Evolutionary conservation across 2,888 invertebrate species (phyloP), one percentile per base, ranked within the genome.

Genomic region (Miltochrista miniata): DNA sequence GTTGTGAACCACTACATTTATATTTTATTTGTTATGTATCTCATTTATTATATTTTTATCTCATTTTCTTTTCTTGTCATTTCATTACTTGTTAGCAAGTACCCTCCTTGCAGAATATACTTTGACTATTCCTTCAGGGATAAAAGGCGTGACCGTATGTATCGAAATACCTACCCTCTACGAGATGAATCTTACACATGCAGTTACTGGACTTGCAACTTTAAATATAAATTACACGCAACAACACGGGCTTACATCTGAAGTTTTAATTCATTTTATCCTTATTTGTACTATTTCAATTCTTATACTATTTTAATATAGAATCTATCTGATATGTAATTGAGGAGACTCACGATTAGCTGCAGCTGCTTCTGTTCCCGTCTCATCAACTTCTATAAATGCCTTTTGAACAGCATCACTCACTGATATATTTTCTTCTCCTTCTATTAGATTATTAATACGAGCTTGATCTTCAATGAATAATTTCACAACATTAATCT

Each of bases 341-440:
- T n/a, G n/a, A n/a, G n/a, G n/a, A n/a, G n/a, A n/a, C 11, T 43
- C 13, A 43, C 43, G 0, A 14, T 96, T 96, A 15, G 95, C 96
- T 35, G 96, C 96, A 45, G 96, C 95, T 1, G 96, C 96, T 80
- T 96, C 97, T 8, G 96, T 95, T 0, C 98, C 97, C 74, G 96
- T 95, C 79, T 98, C 98, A 74, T 96, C 95, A 0, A 97, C 95
- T 75, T 96, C 95, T 68, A 98, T 95, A 70, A 95, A 96, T 2
- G 96, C 95, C 80, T 97, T 97, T 72, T 98, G 97, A 4, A 95
- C 74, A 11, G 95, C 95, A 61, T 94, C 92, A 64, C 93, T 93
- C 9, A 97, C 93, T 46, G 67, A 83, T 13, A 97, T 78, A 1
- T 79, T 66, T 5, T 73, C 72, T 2, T 75, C 53, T 34, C 64